Conservation (phyloP, 2,888 invertebrate genomes). For the Hypselothyrea guttata region DNA sequence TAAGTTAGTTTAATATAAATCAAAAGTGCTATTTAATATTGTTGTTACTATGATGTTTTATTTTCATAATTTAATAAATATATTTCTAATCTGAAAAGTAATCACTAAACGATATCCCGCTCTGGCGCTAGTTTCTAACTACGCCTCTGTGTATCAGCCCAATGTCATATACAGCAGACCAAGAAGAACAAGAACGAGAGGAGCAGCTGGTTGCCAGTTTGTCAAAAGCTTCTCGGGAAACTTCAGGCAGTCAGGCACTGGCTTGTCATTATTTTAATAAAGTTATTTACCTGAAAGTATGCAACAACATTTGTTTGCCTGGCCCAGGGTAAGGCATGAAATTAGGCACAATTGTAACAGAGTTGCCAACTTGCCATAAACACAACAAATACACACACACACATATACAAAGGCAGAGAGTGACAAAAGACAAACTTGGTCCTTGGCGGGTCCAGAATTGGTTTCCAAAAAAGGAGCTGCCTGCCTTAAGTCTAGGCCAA, state of each 20-base stretch:
- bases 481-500: neutral
- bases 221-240: constrained; percentile 25
- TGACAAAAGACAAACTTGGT: constrained; percentile 71
- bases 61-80: too few species aligned
- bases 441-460: constrained; percentile 50
- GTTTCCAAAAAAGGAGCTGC: constrained; percentile 8
- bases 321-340: constrained; percentile 64
- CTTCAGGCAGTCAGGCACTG: constrained; percentile 19
- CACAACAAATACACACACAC: constrained; percentile 44
- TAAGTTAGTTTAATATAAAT: too few species aligned
- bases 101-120: too few species aligned
- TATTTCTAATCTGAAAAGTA: too few species aligned
- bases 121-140: neutral
- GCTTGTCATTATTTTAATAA: constrained; percentile 77
- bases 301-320: constrained; percentile 74
- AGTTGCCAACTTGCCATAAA: constrained; percentile 75
- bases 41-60: too few species aligned
- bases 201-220: constrained; percentile 38
- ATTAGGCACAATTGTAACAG: constrained; percentile 77
- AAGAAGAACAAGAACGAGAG: constrained; percentile 8
- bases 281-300: constrained; percentile 77
- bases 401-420: constrained; percentile 31
- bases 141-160: constrained; percentile 26
- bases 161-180: constrained; percentile 30
- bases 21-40: too few species aligned